Evolutionary conservation across 2,888 invertebrate species (phyloP).

Genomic region (Alloplasta piceator): DNA sequence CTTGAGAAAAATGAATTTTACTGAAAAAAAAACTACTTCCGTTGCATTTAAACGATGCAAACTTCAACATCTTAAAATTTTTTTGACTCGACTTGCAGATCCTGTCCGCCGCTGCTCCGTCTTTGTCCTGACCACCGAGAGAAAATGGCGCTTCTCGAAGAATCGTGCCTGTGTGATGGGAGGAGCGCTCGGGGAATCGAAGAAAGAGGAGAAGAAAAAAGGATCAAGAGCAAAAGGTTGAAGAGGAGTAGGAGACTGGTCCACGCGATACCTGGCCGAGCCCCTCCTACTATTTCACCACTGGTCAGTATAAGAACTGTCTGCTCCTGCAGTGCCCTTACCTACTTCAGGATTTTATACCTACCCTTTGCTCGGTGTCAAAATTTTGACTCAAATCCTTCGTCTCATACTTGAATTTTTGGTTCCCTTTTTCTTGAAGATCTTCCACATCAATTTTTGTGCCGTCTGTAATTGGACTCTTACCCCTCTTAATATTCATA

Average conservation of each 20-base stretch:
- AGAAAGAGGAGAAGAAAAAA: conserved; percentile 34
- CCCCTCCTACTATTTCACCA: conserved; percentile 38
- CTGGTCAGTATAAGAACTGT: conserved; percentile 59
- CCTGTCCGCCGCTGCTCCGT: background rate
- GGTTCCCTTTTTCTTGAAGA: too few relatives aligned
- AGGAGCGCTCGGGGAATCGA: conserved; percentile 41
- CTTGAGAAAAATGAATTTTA: too few relatives aligned
- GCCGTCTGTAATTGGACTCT: too few relatives aligned
- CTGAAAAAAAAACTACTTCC: too few relatives aligned
- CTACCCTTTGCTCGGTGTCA: conserved; percentile 34
- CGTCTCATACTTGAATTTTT: too few relatives aligned
- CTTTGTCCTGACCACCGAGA: background rate
- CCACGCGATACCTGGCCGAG: conserved; percentile 51
- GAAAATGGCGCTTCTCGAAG: conserved; percentile 50
- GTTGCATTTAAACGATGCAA: too few relatives aligned
- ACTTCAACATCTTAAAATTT: background rate
- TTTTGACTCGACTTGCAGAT: background rate
- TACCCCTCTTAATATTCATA: too few relatives aligned
- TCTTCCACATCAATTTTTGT: too few relatives aligned
- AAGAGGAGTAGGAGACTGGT: conserved; percentile 33
- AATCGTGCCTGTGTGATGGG: conserved; percentile 43
- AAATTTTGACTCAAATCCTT: too few relatives aligned
- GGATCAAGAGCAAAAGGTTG: conserved; percentile 27
- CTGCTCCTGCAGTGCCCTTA: conserved; percentile 49
- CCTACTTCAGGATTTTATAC: conserved; percentile 44